Conservation (phyloP, 2,797 vertebrate genomes). For the Antrozous pallidus region DNA sequence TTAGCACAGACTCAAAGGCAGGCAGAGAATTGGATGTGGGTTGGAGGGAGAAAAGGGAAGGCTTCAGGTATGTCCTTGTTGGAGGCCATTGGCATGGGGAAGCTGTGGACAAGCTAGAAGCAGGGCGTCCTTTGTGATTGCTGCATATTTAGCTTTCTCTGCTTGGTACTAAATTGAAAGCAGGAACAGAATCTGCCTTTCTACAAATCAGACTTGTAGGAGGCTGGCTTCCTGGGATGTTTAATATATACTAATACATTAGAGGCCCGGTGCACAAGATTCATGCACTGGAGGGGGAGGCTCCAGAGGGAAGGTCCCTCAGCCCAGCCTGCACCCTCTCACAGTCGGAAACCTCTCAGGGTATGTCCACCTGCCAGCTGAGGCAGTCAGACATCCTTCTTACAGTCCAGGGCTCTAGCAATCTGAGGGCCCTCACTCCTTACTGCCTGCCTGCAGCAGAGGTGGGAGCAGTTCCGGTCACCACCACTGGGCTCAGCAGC, state of each 20-base stretch:
- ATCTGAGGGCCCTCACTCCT: no score
- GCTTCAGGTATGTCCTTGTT: neutral
- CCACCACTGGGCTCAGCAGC: no score
- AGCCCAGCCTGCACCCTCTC: no score
- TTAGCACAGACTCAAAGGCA: neutral
- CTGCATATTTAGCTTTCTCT: neutral
- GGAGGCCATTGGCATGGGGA: neutral
- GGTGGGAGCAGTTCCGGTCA: no score
- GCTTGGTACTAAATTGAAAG: neutral
- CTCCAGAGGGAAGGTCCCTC: no score
- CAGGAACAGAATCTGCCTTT: neutral
- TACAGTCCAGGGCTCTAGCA: no score
- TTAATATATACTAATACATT: neutral
- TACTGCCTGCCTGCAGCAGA: no score
- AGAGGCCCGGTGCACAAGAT: no score
- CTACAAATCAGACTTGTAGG: neutral
- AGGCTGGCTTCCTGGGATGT: neutral
- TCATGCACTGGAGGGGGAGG: no score
- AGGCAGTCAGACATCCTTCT: no score
- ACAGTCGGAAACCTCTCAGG: no score
- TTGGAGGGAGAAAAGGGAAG: neutral
- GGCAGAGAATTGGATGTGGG: neutral
- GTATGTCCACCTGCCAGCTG: no score
- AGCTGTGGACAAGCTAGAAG: neutral
- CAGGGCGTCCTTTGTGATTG: neutral